Evolutionary conservation across 2,888 invertebrate species (phyloP).

Genomic region (Octonoba sinensis): DNA sequence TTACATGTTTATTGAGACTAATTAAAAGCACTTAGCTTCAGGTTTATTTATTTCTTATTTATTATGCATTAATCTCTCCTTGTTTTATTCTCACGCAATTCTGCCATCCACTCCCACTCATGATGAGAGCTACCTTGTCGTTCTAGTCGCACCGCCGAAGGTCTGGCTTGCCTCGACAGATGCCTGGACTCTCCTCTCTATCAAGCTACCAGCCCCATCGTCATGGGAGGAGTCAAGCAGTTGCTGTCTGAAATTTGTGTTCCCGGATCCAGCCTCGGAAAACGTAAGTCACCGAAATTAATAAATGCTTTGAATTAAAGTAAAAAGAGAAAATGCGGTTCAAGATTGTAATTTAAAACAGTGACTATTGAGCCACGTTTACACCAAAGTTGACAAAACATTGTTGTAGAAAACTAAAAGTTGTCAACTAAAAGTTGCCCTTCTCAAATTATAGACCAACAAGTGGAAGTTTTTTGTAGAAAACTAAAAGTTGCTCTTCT

Average conservation of each 20-base stretch:
- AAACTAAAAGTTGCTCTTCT: too few species aligned
- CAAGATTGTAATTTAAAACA: too few species aligned
- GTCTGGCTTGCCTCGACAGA: conserved; percentile 52
- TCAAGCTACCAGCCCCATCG: conserved; percentile 56
- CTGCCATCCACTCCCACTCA: not conserved
- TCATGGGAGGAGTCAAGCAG: conserved; percentile 61
- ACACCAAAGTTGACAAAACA: too few species aligned
- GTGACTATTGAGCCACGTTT: too few species aligned
- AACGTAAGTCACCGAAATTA: conserved; percentile 45
- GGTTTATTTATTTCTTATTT: not conserved
- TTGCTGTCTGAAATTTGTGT: conserved; percentile 56
- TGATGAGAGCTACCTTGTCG: not conserved
- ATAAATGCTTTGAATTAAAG: too few species aligned
- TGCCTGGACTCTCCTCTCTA: conserved; percentile 58
- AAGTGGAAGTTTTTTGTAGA: too few species aligned
- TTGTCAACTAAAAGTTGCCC: too few species aligned
- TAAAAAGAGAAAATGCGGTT: too few species aligned
- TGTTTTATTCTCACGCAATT: not conserved
- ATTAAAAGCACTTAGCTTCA: too few species aligned
- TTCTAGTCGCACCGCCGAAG: conserved; percentile 54
- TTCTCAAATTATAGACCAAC: too few species aligned
- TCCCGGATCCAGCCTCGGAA: conserved; percentile 59
- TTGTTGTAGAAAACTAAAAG: too few species aligned
- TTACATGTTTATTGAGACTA: too few species aligned
- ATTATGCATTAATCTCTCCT: not conserved